Conservation (phyloP, 1,140 invertebrate species). For the Teleogryllus occipitalis region DNA sequence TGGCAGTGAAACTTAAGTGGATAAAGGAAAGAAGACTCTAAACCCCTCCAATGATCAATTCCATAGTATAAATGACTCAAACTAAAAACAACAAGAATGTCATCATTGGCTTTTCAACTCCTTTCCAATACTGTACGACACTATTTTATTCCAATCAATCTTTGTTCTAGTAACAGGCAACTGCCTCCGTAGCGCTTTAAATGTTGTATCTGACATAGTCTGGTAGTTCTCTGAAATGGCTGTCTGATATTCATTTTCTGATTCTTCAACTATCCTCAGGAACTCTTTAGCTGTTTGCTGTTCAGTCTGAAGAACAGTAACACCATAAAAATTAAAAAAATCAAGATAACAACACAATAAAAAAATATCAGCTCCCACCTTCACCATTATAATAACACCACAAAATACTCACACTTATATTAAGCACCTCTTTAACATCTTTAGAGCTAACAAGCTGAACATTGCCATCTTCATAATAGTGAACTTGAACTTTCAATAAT, state of each 20-base stretch:
- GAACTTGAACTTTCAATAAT: conserved; percentile 86
- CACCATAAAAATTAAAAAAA: background rate
- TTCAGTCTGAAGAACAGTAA: background rate
- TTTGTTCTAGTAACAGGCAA: conserved; percentile 96
- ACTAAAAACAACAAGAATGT: background rate
- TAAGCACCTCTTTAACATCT: conserved; percentile 41
- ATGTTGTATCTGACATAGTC: conserved; percentile 98
- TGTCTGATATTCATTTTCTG: conserved; percentile 91
- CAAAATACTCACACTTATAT: conserved; percentile 2
- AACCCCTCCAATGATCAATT: background rate
- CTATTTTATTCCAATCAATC: conserved; percentile 99
- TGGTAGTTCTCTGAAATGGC: conserved; percentile 97
- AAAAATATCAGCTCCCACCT: background rate
- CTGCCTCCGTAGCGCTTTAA: conserved; percentile 94
- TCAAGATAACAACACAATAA: background rate
- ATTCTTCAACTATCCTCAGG: conserved; percentile 76
- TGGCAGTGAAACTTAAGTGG: background rate
- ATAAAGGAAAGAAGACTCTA: background rate
- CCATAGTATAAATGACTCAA: background rate
- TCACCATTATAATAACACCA: background rate
- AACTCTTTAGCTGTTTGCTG: conserved; percentile 67
- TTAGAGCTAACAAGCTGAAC: conserved; percentile 95
- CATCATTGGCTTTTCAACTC: conserved; percentile 76
- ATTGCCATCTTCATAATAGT: conserved; percentile 99
- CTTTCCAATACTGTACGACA: conserved; percentile 95